phyloP scores from a whole-genome alignment of 2,888 invertebrate genomes.

The Agonum fuliginosum region DNA sequence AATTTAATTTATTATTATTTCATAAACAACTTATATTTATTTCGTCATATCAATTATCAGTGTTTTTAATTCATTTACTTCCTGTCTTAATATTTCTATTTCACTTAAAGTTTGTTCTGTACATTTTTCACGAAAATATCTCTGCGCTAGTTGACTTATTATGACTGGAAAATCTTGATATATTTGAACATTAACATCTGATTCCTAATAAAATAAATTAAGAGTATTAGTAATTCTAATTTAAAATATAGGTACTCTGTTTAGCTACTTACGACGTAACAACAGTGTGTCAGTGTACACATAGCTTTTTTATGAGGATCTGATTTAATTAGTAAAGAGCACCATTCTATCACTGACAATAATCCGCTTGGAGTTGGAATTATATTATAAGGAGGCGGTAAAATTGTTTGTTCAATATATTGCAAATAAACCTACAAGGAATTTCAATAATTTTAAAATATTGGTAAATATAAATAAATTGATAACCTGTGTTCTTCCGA shows the following conservation, averaged over 20 bases:
- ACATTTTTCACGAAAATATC: conserved; percentile 76
- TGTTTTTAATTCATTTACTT: conserved; percentile 71
- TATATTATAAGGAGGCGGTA: conserved; percentile 84
- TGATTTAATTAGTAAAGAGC: conserved; percentile 71
- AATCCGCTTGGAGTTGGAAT: conserved; percentile 78
- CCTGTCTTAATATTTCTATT: conserved; percentile 72
- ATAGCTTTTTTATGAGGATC: conserved; percentile 70
- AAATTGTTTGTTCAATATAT: conserved; percentile 81
- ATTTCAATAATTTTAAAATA: not conserved
- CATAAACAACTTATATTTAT: conserved; percentile 9
- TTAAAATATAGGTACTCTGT: too few relatives aligned
- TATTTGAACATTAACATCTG: conserved; percentile 70
- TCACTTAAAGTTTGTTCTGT: conserved; percentile 71
- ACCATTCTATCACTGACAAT: conserved; percentile 73
- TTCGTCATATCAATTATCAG: conserved; percentile 66
- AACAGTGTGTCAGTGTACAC: conserved; percentile 74
- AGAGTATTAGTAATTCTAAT: too few relatives aligned
- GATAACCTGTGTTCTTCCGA: conserved; percentile 78
- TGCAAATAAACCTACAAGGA: conserved; percentile 75
- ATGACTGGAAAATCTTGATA: conserved; percentile 75
- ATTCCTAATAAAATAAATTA: conserved; percentile 67
- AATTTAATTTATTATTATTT: not conserved
- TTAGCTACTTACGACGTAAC: conserved; percentile 66
- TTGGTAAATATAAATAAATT: not conserved
- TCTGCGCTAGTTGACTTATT: conserved; percentile 77